These are phyloP conservation scores for Andricus curvator DNA, from an alignment of 2,888 invertebrate species.

Conservation along the genomic window DNA sequence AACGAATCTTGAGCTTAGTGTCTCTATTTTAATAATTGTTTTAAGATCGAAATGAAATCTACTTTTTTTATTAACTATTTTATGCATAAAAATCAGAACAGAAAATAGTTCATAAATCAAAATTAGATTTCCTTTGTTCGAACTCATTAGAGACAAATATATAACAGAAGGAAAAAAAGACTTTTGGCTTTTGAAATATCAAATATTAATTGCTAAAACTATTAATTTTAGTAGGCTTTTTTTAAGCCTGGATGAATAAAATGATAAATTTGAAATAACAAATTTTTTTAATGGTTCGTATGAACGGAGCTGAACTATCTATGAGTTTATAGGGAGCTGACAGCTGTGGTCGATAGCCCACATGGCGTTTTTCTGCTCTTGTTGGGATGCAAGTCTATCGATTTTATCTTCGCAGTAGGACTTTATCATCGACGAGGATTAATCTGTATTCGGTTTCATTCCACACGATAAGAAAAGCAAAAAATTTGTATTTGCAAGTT, in stretches of 20 bases:
- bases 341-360: slow-evolving; percentile 73
- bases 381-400: slow-evolving; percentile 68
- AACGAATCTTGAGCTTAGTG: too few species aligned
- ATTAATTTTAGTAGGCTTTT: background rate
- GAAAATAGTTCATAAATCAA: too few species aligned
- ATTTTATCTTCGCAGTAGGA: slow-evolving; percentile 65
- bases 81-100: too few species aligned
- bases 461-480: background rate
- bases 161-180: too few species aligned
- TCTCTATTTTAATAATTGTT: too few species aligned
- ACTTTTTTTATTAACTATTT: too few species aligned
- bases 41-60: too few species aligned
- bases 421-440: background rate
- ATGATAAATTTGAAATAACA: background rate
- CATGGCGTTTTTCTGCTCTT: slow-evolving; percentile 70
- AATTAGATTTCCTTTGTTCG: too few species aligned
- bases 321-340: slow-evolving; percentile 59
- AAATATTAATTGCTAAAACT: background rate
- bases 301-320: slow-evolving; percentile 46
- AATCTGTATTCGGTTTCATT: background rate
- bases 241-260: background rate
- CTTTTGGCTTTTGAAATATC: background rate
- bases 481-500: background rate
- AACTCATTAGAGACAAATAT: too few species aligned
- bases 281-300: slow-evolving; percentile 11